phyloP scores from a whole-genome alignment of 2,113 vertebrate species.

The Callithrix jacchus region DNA sequence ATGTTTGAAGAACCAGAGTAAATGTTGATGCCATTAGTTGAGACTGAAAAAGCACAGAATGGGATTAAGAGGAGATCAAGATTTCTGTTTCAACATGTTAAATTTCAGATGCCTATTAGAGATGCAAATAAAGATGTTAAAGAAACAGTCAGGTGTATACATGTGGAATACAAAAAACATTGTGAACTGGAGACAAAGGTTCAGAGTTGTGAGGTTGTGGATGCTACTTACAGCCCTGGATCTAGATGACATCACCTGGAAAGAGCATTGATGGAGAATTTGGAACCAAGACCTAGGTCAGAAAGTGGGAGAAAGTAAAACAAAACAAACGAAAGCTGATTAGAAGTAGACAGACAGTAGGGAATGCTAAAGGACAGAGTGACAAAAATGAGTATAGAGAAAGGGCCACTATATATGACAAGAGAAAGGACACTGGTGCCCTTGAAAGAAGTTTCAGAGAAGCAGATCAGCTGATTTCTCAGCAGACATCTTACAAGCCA shows the following conservation, averaged over 20 bases:
- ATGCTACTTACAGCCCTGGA: background rate
- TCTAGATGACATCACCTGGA: background rate
- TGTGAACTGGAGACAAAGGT: background rate
- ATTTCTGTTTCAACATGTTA: background rate
- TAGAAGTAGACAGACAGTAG: no score
- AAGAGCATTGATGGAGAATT: background rate
- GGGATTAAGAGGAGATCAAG: background rate
- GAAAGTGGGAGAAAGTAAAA: no score
- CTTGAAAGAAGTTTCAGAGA: background rate
- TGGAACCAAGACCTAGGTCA: rapidly evolving
- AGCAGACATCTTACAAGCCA: no score
- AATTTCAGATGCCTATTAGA: background rate
- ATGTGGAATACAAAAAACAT: background rate
- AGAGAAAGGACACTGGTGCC: rapidly evolving
- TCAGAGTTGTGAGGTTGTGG: background rate
- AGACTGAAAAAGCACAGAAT: background rate
- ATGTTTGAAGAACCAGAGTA: background rate
- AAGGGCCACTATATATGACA: rapidly evolving
- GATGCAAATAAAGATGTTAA: background rate
- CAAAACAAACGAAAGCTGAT: no score
- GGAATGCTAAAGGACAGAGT: background rate
- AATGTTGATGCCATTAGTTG: background rate
- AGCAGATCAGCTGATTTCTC: background rate
- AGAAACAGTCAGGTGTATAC: background rate
- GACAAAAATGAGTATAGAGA: background rate